phyloP scores from a whole-genome alignment of 2,888 invertebrate species.

The Bruchidius siliquastri region DNA sequence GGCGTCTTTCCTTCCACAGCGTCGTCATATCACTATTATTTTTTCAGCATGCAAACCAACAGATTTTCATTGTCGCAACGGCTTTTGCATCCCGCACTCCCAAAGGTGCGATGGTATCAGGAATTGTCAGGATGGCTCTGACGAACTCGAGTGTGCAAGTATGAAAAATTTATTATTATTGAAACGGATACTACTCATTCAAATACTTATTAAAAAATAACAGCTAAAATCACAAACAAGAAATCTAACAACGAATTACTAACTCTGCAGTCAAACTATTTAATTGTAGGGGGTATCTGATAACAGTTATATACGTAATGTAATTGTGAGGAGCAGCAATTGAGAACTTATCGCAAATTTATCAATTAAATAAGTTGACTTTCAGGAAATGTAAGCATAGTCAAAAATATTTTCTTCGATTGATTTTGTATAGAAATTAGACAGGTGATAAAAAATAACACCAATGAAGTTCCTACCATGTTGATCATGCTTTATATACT shows the following conservation, averaged over 20 bases:
- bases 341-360: no score
- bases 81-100: slow-evolving; percentile 52
- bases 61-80: slow-evolving; percentile 51
- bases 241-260: not conserved
- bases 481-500: no score
- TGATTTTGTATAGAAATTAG: no score
- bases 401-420: no score
- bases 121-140: slow-evolving; percentile 62
- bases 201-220: not conserved
- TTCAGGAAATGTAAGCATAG: no score
- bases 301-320: no score
- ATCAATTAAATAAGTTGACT: no score
- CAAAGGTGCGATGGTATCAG: slow-evolving; percentile 54
- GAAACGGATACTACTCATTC: not conserved
- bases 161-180: slow-evolving; percentile 17
- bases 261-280: no score
- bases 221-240: not conserved
- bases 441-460: no score
- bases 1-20: not conserved
- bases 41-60: slow-evolving; percentile 37
- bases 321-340: no score
- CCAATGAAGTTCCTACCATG: no score
- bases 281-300: no score
- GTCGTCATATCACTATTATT: slow-evolving; percentile 8
- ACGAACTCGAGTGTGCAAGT: slow-evolving; percentile 50